Evolutionary conservation across 2,113 vertebrate genomes (phyloP), one percentile per base, ranked within the genome.

Genomic region (Forbesichthys papilliferus): DNA sequence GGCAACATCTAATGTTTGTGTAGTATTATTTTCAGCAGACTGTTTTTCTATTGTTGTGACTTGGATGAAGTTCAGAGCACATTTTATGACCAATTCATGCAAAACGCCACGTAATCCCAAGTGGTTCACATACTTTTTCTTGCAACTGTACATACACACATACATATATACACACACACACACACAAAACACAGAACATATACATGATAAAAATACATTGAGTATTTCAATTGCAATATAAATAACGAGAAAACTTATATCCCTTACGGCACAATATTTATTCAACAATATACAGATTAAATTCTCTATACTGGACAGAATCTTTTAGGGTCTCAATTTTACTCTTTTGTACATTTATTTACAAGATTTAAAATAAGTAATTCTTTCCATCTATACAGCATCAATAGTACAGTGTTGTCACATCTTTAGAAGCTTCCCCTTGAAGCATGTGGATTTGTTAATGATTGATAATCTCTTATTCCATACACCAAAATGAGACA

Each of bases 281-380:
- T 96, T 97, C 93, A 95, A 95, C 94, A 95, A 95, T 91, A 95
- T 95, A 93, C 94, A 94, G 92, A 93, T 94, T 92, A 60, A 78
- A 82, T 90, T 87, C 77, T 95, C 93, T 96, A 95, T 92, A 94
- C 82, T 90, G 83, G 90, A 92, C 91, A 63, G 81, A 62, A 89
- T 85, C 89, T 94, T 95, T 57, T 79, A 78, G 86, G 78, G 78
- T 87, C 71, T 88, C 67, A 58, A 68, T 84, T 79, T 90, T 51
- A 75, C 69, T 73, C 66, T 91, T 96, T 96, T 98, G 91, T 96
- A 96, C 95, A 99, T 92, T 89, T 96, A 97, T 98, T 95, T 99
- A 98, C 95, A 98, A 86, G 85, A 91, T 93, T 94, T 97, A 96
- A 97, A 97, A 97, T 96, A 96, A 95, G 93, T 94, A 93, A 91